Percentiles rank a stretch among this genome's conserved stretches.
Conservation (phyloP, 1,140 invertebrate genomes). For the Neodiprion fabricii region DNA sequence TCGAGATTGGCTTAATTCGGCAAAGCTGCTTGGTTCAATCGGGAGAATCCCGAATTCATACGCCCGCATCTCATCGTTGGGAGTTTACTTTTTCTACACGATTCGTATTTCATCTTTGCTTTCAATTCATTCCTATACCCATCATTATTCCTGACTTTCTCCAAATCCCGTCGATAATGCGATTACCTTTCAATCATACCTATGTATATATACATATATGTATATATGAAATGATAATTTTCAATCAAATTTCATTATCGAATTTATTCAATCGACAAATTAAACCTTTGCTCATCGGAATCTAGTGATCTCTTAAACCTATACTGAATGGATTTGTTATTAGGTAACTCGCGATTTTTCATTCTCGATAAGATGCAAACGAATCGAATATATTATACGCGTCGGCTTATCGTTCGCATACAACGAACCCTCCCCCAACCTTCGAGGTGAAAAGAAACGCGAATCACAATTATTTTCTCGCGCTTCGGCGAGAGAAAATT, state of each 20-base stretch:
- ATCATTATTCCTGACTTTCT: too few relatives aligned
- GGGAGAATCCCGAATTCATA: slow-evolving; percentile 7
- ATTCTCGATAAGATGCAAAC: background rate
- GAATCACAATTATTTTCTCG: too few relatives aligned
- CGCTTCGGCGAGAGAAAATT: too few relatives aligned
- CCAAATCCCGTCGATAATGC: too few relatives aligned
- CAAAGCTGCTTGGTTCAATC: slow-evolving; percentile 11
- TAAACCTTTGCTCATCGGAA: background rate
- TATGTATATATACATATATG: too few relatives aligned
- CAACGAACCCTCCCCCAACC: background rate
- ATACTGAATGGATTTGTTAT: background rate
- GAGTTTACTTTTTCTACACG: background rate
- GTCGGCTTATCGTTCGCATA: background rate
- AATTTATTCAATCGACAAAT: slow-evolving; percentile 1
- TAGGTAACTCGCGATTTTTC: background rate
- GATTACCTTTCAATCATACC: too few relatives aligned
- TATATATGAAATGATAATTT: background rate
- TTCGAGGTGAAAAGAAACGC: too few relatives aligned
- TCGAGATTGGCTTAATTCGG: slow-evolving; percentile 16
- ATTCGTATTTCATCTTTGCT: background rate
- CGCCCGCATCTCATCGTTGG: background rate
- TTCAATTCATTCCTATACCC: background rate
- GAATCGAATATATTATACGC: background rate
- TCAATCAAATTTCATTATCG: background rate
- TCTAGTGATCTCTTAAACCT: background rate